Evolutionary conservation across 2,888 invertebrate genomes (phyloP), one percentile per base, ranked within the genome.

Genomic region (Erpobdella octoculata): DNA sequence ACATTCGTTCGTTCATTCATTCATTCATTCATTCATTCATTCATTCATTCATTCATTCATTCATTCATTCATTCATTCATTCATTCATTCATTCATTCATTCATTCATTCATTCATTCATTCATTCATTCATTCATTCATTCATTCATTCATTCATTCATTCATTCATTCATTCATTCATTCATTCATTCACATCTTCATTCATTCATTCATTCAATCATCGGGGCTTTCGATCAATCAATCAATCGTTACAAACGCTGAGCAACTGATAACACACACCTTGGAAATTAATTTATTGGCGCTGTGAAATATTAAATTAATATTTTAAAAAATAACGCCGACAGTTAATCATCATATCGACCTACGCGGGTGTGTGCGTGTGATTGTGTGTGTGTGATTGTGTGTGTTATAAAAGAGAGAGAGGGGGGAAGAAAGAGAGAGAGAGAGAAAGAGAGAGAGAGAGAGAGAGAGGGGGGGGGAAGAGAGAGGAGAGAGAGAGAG

Each of bases 141-240:
- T 41, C 41, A 41, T 41, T 41, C 41, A 41, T 41, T 41, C 41
- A 41, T 41, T 41, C 41, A 41, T 41, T 41, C 41, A 41, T 41
- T 41, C 41, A 41, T 41, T 41, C 41, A 41, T 41, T 41, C 59
- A 61, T 61, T 61, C 25, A 21, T 18, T 5, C 61, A 8, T 4
- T 61, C 25, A 61, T 61, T 61, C 25, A 28, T 3, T 61, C 28
- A 4, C 5, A 5, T 31, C 21, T 8, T 61, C 61, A 61, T 61
- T 61, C 33, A 61, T 61, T 61, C 61, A 61, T 33, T 61, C 61
- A 61, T 61, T 61, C 61, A 33, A 18, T 61, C 61, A 61, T 6
- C 25, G n/a, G 25, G 18, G 3, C 48, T 21, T 48, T 48, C 53
- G 15, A 25, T 9, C n/a, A 53, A 25, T 53, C 53, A 53, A 6